A percentile compares a stretch with the other conserved stretches of the same genome.
Conservation (phyloP, 2,888 invertebrate species). For the Cephus spinipes region DNA sequence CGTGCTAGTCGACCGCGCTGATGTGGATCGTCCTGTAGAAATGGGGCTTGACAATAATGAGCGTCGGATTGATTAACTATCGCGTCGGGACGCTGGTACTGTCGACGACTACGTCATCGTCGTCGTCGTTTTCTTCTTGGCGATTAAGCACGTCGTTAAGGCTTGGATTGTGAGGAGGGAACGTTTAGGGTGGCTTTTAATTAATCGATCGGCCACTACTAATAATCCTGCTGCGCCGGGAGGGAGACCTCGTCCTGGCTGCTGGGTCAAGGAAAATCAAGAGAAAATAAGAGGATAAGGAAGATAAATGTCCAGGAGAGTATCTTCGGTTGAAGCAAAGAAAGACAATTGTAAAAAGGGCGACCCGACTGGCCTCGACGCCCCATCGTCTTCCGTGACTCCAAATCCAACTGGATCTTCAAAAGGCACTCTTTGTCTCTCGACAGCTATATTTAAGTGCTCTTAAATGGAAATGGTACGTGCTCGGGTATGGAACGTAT, state of each 20-base stretch:
- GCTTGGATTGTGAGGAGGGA: not conserved
- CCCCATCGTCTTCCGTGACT: no score
- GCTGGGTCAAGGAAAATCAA: no score
- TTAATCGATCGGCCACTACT: conserved; percentile 38
- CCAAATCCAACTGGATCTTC: no score
- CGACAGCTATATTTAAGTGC: not conserved
- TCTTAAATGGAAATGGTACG: conserved; percentile 2
- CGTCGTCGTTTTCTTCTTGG: not conserved
- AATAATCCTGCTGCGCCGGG: conserved; percentile 18
- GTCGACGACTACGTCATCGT: not conserved
- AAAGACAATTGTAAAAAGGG: no score
- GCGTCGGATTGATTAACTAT: conserved; percentile 54
- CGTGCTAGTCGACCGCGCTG: conserved; percentile 40
- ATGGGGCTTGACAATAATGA: conserved; percentile 42
- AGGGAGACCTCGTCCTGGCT: no score
- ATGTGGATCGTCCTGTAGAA: conserved; percentile 2
- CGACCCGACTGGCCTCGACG: no score
- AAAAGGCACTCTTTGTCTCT: not conserved
- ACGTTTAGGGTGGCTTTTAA: conserved; percentile 25
- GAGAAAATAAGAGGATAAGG: no score
- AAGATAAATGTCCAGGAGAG: no score
- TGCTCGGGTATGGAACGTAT: no score
- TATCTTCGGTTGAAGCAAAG: no score
- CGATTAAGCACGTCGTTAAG: conserved; percentile 6
- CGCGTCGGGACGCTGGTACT: conserved; percentile 14